These are phyloP conservation scores for Cercopithecus mona DNA, from an alignment of 2,113 vertebrate genomes.

Conservation along the genomic window DNA sequence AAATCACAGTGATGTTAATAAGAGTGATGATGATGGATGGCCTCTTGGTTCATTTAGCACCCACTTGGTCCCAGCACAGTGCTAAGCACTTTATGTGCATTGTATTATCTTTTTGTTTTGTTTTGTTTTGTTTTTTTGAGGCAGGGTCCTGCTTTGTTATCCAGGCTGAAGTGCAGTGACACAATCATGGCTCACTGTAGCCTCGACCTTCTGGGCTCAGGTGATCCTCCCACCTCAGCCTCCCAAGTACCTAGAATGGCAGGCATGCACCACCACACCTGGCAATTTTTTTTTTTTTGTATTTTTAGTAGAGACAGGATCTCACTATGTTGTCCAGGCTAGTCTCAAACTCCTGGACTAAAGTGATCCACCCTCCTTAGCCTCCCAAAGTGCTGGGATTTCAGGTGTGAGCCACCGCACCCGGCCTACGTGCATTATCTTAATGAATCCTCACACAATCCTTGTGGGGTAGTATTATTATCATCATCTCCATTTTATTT, in stretches of 20 bases:
- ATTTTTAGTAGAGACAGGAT: not conserved
- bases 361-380: too few species aligned
- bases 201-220: not conserved
- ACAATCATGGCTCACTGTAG: not conserved
- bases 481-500: not conserved
- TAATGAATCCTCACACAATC: not conserved
- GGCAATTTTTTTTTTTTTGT: not conserved
- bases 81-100: not conserved
- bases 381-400: too few species aligned
- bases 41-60: accelerated
- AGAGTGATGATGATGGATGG: accelerated
- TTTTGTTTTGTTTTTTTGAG: not conserved
- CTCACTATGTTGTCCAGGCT: not conserved
- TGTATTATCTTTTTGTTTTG: not conserved
- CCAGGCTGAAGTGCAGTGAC: not conserved
- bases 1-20: not conserved
- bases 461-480: not conserved
- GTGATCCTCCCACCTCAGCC: not conserved
- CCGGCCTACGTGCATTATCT: not conserved
- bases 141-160: not conserved
- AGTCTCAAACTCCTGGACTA: too few species aligned
- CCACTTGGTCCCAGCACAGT: not conserved
- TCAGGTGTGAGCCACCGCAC: not conserved
- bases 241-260: not conserved
- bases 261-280: not conserved